phyloP scores from a whole-genome alignment of 2,797 vertebrate genomes.

The Rachycentron canadum region DNA sequence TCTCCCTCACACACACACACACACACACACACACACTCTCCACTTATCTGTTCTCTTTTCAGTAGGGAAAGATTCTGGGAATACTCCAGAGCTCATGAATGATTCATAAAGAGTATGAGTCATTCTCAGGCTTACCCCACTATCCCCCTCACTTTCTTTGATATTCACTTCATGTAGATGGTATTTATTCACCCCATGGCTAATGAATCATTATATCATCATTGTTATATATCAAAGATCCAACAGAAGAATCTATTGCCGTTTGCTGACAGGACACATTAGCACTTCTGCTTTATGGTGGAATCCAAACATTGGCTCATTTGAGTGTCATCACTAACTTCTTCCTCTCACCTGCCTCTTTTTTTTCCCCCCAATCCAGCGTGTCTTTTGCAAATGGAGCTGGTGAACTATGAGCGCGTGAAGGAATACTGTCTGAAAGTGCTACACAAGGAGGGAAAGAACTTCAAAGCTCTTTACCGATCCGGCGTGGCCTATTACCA shows the following conservation, averaged over 20 bases:
- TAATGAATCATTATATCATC: slow-evolving; percentile 18
- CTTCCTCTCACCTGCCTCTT: background rate
- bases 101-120: slow-evolving; percentile 74
- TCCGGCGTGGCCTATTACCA: slow-evolving; percentile 99
- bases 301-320: slow-evolving; percentile 6
- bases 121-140: slow-evolving; percentile 67
- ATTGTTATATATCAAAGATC: slow-evolving; percentile 2
- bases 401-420: slow-evolving; percentile 98
- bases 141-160: slow-evolving; percentile 35
- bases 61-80: slow-evolving; percentile 42
- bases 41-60: slow-evolving; percentile 29
- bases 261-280: background rate
- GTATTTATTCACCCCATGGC: background rate
- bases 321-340: background rate
- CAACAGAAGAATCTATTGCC: background rate
- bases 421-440: slow-evolving; percentile 99
- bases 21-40: slow-evolving; percentile 24
- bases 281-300: background rate
- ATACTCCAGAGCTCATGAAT: slow-evolving; percentile 68
- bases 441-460: slow-evolving; percentile 96
- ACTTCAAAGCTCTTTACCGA: slow-evolving; percentile 98
- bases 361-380: slow-evolving; percentile 78
- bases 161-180: slow-evolving; percentile 18
- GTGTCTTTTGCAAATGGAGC: slow-evolving; percentile 97
- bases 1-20: slow-evolving; percentile 27